A percentile compares a stretch with the other conserved stretches of the same genome.
Conservation (phyloP, 92 coral and sea anemone genomes). For the Hydrozoanthus gracilis region DNA sequence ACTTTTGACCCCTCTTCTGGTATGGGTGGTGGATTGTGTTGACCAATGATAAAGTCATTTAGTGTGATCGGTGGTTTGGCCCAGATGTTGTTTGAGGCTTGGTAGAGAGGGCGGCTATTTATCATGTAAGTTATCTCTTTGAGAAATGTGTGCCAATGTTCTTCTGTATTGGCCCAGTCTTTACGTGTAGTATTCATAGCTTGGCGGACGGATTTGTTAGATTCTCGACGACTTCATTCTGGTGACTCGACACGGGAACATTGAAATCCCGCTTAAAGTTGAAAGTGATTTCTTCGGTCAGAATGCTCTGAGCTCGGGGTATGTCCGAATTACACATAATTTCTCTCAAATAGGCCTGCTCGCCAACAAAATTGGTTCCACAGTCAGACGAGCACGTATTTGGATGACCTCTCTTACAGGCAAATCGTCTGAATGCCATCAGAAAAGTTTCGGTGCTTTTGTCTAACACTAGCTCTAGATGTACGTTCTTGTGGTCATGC, state of each 20-base stretch:
- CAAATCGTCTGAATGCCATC: conserved; percentile 69
- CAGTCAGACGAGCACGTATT: conserved; percentile 61
- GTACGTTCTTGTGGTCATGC: conserved; percentile 59
- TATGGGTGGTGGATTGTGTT: conserved; percentile 57
- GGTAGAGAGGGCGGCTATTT: conserved; percentile 29
- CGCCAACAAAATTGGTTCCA: conserved; percentile 63
- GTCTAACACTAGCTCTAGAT: conserved; percentile 60
- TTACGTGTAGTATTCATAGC: background rate
- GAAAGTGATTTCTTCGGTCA: conserved; percentile 42
- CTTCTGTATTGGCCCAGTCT: conserved; percentile 4
- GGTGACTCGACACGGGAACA: conserved; percentile 37
- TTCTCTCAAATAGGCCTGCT: conserved; percentile 61
- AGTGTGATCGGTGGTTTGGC: conserved; percentile 41
- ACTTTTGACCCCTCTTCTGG: conserved; percentile 56
- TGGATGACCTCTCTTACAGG: conserved; percentile 58
- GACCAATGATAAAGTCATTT: conserved; percentile 62
- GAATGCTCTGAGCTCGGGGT: conserved; percentile 5
- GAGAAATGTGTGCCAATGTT: background rate
- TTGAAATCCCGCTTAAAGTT: conserved; percentile 35
- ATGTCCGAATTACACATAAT: conserved; percentile 21
- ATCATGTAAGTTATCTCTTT: conserved; percentile 3
- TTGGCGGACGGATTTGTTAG: conserved; percentile 24
- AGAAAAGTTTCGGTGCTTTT: conserved; percentile 61
- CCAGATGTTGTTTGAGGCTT: background rate
- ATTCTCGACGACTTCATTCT: conserved; percentile 37